Conservation (phyloP, 2,113 vertebrate genomes). For the Festucalex cinctus region DNA sequence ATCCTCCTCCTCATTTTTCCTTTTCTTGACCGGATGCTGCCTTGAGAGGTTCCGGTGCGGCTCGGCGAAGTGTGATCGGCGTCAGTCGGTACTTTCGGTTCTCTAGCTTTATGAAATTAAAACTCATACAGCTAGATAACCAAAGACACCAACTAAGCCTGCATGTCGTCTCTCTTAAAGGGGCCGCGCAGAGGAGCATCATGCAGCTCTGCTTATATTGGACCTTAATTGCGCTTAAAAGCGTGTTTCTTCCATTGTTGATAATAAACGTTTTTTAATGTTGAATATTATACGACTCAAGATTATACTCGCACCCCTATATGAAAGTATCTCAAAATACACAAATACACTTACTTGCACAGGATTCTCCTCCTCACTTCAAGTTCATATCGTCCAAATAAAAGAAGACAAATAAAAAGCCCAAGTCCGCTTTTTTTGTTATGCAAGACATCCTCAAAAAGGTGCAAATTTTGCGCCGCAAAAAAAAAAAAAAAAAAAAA, state of each 20-base stretch:
- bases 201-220: background rate
- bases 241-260: too few relatives aligned
- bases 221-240: background rate
- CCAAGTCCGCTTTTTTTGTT: conserved; percentile 14
- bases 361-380: conserved; percentile 10
- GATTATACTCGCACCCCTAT: too few relatives aligned
- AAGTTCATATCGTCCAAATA: conserved; percentile 14
- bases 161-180: conserved; percentile 76
- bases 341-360: conserved; percentile 51
- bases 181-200: conserved; percentile 44
- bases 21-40: background rate
- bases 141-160: conserved; percentile 91
- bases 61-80: conserved; percentile 66
- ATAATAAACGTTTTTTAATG: background rate
- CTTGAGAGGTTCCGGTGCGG: background rate
- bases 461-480: background rate
- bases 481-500: background rate
- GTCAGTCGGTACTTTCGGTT: conserved; percentile 93
- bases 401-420: conserved; percentile 6
- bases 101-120: conserved; percentile 99
- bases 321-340: background rate
- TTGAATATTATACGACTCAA: background rate
- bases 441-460: background rate
- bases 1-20: conserved; percentile 17
- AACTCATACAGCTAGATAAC: conserved; percentile 99